Percentiles rank a stretch among this genome's conserved stretches.
Conservation (phyloP, 2,797 vertebrate genomes). For the Rhadinocentrus ornatus region DNA sequence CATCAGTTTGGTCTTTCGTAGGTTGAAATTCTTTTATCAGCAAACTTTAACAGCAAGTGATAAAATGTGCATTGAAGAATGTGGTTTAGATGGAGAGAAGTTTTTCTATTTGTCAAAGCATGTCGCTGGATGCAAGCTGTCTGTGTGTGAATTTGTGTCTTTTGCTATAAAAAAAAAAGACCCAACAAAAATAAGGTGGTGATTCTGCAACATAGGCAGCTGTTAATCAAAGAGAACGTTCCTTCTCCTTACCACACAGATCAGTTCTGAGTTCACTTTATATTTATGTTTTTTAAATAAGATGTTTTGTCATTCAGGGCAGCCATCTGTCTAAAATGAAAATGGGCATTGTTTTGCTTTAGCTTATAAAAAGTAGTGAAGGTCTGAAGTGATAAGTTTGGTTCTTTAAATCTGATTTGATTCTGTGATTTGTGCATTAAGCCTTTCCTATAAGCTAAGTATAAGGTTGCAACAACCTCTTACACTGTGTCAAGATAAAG, state of each 20-base stretch:
- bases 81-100: constrained; percentile 10
- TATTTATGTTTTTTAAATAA: constrained; percentile 39
- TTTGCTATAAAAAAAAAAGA: constrained; percentile 9
- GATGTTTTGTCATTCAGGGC: constrained; percentile 39
- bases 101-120: constrained; percentile 58
- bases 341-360: constrained; percentile 29
- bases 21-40: constrained; percentile 16
- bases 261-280: constrained; percentile 34
- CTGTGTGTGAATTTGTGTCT: constrained; percentile 56
- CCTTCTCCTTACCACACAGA: constrained; percentile 21
- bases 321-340: constrained; percentile 25
- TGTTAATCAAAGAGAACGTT: constrained; percentile 30
- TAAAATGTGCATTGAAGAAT: constrained; percentile 6
- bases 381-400: constrained; percentile 1
- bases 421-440: constrained; percentile 59
- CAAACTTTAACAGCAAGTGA: constrained; percentile 24
- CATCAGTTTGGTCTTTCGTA: constrained; percentile 14
- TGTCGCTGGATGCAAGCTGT: constrained; percentile 59
- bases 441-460: constrained; percentile 57
- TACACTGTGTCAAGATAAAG: constrained; percentile 70
- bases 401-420: constrained; percentile 30
- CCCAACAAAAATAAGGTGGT: constrained; percentile 1
- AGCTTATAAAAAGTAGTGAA: constrained; percentile 20
- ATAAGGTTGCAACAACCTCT: constrained; percentile 58
- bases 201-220: constrained; percentile 18